A percentile compares a stretch with the other conserved stretches of the same genome.
phyloP scores from a whole-genome alignment of 2,888 invertebrate species.

The Strigamia maritima region DNA sequence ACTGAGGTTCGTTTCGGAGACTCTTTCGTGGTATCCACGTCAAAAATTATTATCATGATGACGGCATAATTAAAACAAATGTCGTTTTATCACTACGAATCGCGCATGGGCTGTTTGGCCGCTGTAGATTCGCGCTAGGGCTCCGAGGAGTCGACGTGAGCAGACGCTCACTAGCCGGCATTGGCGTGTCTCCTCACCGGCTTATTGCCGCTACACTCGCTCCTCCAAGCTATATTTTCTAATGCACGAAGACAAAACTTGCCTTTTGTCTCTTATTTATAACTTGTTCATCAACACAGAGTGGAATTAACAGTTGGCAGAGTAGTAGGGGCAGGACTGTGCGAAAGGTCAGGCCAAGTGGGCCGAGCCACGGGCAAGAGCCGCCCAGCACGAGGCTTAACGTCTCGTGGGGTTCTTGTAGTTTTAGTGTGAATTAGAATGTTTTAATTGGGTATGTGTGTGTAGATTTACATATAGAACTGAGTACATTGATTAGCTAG shows the following conservation, averaged over 20 bases:
- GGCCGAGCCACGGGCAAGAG: slow-evolving; percentile 25
- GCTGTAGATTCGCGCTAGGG: background rate
- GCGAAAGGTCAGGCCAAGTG: slow-evolving; percentile 32
- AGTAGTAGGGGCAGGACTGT: slow-evolving; percentile 17
- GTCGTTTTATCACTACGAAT: background rate
- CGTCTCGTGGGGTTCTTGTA: background rate
- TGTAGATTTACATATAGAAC: background rate
- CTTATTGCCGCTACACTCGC: background rate
- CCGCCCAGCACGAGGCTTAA: slow-evolving; percentile 26
- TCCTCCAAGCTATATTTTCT: background rate
- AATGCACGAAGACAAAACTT: background rate
- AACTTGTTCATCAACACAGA: background rate
- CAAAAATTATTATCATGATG: slow-evolving; percentile 3
- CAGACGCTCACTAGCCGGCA: slow-evolving; percentile 12
- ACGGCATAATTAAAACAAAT: slow-evolving; percentile 29
- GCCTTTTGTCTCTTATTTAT: slow-evolving; percentile 2
- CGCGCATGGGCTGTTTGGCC: background rate
- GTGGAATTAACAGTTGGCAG: background rate
- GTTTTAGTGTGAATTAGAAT: background rate
- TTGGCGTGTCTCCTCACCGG: background rate
- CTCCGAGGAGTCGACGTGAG: background rate
- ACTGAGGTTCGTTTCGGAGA: background rate
- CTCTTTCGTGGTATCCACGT: background rate
- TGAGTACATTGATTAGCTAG: background rate
- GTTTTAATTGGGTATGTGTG: background rate